These are phyloP conservation scores for Phenganax subtilis DNA, from an alignment of 92 coral and sea anemone species.

Conservation along the genomic window DNA sequence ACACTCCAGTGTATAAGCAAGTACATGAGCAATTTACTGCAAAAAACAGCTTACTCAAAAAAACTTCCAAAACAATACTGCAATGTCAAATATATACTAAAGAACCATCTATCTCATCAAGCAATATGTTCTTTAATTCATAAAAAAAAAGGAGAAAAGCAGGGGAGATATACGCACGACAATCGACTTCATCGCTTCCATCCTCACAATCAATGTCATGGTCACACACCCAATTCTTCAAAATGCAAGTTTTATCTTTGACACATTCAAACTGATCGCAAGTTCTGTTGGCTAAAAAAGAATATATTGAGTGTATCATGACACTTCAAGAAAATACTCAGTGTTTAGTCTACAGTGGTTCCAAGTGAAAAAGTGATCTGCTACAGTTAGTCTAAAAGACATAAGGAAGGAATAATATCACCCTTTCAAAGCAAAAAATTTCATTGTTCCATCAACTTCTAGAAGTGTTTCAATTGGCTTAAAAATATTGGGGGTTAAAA, in stretches of 20 bases:
- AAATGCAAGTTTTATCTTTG: slow-evolving; percentile 55
- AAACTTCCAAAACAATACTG: too few species aligned
- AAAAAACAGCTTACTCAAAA: neutral
- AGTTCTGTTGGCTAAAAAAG: slow-evolving; percentile 6
- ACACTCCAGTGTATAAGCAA: neutral
- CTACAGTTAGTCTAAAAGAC: neutral
- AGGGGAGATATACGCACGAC: slow-evolving; percentile 56
- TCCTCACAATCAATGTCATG: slow-evolving; percentile 68
- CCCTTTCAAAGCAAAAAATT: neutral
- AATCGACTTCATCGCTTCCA: slow-evolving; percentile 69
- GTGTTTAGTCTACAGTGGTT: neutral
- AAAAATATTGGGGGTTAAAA: neutral
- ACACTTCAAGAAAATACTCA: neutral
- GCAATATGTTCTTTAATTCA: neutral
- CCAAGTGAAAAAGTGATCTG: neutral
- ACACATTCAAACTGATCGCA: slow-evolving; percentile 53
- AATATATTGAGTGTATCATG: too few species aligned
- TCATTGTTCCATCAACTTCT: neutral
- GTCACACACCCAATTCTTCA: slow-evolving; percentile 77
- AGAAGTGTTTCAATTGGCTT: neutral
- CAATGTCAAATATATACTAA: neutral
- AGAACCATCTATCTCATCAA: neutral
- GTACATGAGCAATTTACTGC: neutral
- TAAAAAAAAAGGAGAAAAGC: neutral
- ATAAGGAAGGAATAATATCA: neutral